Percentiles rank a stretch among this genome's conserved stretches.
These are phyloP conservation scores for Hypsibius dujardini DNA, from an alignment of 1,140 invertebrate species.

Conservation along the genomic window DNA sequence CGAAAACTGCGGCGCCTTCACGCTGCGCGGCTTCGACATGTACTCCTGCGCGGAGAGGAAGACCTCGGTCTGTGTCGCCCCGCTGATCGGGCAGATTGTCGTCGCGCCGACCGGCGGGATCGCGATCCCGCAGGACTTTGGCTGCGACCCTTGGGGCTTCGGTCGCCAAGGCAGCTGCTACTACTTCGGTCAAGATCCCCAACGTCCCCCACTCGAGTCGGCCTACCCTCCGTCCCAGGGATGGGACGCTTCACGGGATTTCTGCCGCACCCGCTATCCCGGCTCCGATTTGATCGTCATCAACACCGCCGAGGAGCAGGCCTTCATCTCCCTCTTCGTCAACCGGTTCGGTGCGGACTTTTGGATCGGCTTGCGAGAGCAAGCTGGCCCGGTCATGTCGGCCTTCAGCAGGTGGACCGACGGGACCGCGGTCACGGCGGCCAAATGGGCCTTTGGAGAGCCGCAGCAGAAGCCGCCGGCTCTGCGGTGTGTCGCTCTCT, in stretches of 20 bases:
- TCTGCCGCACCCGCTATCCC: background rate
- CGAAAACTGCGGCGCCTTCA: background rate
- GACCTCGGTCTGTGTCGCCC: background rate
- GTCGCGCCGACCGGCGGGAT: background rate
- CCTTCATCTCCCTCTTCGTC: background rate
- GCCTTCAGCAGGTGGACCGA: slow-evolving; percentile 4
- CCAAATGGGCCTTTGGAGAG: background rate
- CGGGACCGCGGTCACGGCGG: background rate
- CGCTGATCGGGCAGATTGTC: background rate
- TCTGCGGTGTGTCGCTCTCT: background rate
- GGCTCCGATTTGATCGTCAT: background rate
- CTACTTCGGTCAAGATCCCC: background rate
- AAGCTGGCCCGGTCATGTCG: background rate
- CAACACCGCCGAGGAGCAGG: background rate
- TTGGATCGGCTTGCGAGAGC: background rate
- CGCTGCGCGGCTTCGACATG: too few species aligned
- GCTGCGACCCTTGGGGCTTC: background rate
- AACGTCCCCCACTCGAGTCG: background rate
- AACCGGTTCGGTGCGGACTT: background rate
- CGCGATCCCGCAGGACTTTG: background rate
- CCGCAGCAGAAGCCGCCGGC: background rate
- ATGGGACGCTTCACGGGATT: background rate
- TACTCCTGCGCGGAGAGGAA: background rate
- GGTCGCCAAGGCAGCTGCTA: background rate
- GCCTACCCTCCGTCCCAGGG: too few species aligned